Evolutionary conservation across 2,888 invertebrate genomes (phyloP), one percentile per base, ranked within the genome.

Genomic region (Drosophila helvetica): DNA sequence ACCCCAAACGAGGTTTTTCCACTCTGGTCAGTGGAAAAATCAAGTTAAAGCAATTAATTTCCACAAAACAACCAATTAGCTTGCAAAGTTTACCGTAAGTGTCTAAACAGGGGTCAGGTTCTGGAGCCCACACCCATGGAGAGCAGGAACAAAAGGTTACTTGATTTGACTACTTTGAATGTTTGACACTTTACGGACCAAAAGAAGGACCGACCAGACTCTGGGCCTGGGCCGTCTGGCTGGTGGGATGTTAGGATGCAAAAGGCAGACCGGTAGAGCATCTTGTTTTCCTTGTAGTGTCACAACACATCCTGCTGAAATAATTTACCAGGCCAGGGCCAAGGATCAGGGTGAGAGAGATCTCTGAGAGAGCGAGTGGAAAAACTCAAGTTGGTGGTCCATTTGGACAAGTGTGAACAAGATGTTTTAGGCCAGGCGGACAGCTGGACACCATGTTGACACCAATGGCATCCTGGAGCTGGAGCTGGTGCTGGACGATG

Each of bases 31-130:
- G 64, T 66, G 53, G 68, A 70, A 85, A 90, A 90, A 90, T 90
- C 90, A 90, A 90, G 91, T 91, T 90, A 90, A 90, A 90, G 88
- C 90, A 90, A 90, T 90, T 90, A 90, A 90, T 90, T 91, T 90
- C 91, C 90, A 91, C 90, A 90, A 90, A 90, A 91, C 91, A 90
- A 90, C 83, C 90, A 90, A 90, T 90, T 90, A 90, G 90, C 90
- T 90, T 81, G 80, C 52, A 90, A 91, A 90, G 87, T 90, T 91
- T 90, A 89, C 89, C 90, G 88, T 88, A 91, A 90, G 90, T 89
- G 90, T 89, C 90, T 86, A 91, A 90, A 90, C 90, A 90, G 54
- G 55, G 57, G 43, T 67, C 57, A 38, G 52, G 45, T 22, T 27
- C 17, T 4, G 8, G 53, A 54, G 52, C 45, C 51, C 50, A 19